Percentiles rank a stretch among this genome's conserved stretches.
phyloP scores from a whole-genome alignment of 2,797 vertebrate genomes.

The Coregonus sp. region DNA sequence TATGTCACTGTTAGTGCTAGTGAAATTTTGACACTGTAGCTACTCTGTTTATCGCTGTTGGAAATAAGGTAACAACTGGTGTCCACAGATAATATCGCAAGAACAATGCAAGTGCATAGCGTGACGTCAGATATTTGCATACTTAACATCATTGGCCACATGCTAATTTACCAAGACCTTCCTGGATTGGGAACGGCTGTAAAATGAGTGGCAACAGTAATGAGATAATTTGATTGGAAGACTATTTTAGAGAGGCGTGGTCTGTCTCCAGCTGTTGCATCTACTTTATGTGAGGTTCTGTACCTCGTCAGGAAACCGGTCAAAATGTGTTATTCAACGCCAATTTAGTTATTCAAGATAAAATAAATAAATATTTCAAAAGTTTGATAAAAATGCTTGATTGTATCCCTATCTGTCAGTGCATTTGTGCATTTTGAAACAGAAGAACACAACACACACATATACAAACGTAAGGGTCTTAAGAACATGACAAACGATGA shows the following conservation, averaged over 20 bases:
- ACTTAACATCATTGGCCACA: slow-evolving; percentile 30
- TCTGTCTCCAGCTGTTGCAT: slow-evolving; percentile 10
- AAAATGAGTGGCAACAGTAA: background rate
- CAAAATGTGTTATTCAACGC: background rate
- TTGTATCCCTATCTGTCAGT: background rate
- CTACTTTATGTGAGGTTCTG: background rate
- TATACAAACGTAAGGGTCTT: background rate
- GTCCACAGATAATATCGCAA: slow-evolving; percentile 56
- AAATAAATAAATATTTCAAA: background rate
- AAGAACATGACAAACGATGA: background rate
- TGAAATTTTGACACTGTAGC: background rate
- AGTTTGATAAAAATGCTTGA: background rate
- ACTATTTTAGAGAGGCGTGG: slow-evolving; percentile 39
- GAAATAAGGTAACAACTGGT: slow-evolving; percentile 54
- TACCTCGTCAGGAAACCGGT: background rate
- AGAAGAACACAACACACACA: background rate
- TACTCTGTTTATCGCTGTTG: slow-evolving; percentile 9
- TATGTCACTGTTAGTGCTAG: background rate
- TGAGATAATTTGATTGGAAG: slow-evolving; percentile 22
- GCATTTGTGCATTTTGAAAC: background rate
- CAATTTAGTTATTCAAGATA: background rate
- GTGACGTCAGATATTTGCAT: slow-evolving; percentile 36
- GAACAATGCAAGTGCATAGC: slow-evolving; percentile 29
- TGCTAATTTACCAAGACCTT: slow-evolving; percentile 30
- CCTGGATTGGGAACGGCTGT: slow-evolving; percentile 44